Percentiles rank a stretch among this genome's conserved stretches.
Conservation (phyloP, 2,113 vertebrate species). For the Spheniscus mendiculus region DNA sequence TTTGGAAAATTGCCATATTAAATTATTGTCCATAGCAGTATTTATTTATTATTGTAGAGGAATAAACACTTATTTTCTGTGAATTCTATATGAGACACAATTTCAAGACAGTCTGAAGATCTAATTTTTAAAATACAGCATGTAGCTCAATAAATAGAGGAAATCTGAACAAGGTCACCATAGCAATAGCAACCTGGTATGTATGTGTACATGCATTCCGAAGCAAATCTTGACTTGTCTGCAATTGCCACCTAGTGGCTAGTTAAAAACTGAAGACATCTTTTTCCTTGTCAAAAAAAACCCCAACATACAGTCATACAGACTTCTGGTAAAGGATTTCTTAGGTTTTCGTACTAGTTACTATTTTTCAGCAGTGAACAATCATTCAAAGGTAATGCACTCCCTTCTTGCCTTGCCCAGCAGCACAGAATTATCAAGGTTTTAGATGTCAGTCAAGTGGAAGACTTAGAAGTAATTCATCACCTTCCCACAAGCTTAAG, state of each 20-base stretch:
- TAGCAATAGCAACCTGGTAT: neutral
- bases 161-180: neutral
- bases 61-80: neutral
- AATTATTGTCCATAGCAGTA: neutral
- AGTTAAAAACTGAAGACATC: neutral
- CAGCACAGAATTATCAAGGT: neutral
- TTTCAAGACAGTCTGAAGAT: neutral
- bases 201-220: neutral
- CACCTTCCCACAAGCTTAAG: neutral
- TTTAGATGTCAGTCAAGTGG: neutral
- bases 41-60: neutral
- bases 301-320: neutral
- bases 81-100: neutral
- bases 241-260: constrained; percentile 66
- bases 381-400: neutral
- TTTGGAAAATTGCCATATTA: neutral
- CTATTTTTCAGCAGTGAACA: neutral
- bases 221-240: constrained; percentile 21
- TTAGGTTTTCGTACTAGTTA: neutral
- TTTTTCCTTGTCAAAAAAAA: neutral
- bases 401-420: neutral
- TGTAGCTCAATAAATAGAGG: neutral
- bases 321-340: neutral
- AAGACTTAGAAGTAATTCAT: neutral
- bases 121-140: neutral